These are phyloP conservation scores for Atlantisia rogersi DNA, from an alignment of 2,113 vertebrate genomes.

Conservation along the genomic window DNA sequence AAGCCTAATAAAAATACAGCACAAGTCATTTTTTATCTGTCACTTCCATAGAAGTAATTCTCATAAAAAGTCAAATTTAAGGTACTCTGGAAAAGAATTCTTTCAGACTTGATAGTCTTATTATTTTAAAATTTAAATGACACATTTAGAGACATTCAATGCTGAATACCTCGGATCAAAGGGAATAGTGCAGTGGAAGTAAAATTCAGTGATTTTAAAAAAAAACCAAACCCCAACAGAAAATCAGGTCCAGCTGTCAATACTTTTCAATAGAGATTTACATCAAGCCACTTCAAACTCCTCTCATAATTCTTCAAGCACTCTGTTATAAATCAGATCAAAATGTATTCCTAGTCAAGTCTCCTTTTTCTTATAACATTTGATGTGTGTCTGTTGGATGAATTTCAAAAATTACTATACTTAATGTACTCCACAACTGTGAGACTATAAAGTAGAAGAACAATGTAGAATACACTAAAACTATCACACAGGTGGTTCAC, in stretches of 20 bases:
- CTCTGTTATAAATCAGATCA: slow-evolving; percentile 18
- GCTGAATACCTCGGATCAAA: neutral
- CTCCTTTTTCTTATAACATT: neutral
- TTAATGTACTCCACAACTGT: neutral
- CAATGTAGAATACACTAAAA: neutral
- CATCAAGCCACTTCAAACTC: slow-evolving; percentile 32
- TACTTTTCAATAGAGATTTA: slow-evolving; percentile 40
- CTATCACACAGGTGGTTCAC: neutral
- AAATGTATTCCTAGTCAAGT: neutral
- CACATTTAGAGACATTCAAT: neutral
- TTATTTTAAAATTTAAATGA: slow-evolving; percentile 33
- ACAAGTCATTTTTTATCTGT: slow-evolving; percentile 11
- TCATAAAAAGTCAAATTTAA: slow-evolving; percentile 23
- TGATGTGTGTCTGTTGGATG: neutral
- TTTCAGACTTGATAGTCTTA: neutral
- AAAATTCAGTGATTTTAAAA: neutral
- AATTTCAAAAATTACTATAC: neutral
- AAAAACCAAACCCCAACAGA: neutral
- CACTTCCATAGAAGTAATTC: neutral
- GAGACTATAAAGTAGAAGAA: neutral
- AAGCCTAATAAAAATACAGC: slow-evolving; percentile 34
- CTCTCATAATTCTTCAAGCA: slow-evolving; percentile 23
- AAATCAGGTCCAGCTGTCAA: slow-evolving; percentile 9
- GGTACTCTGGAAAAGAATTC: neutral
- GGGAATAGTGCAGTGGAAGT: neutral